Conservation (phyloP, 2,888 invertebrate species). For the Leptinotarsa juncta region DNA sequence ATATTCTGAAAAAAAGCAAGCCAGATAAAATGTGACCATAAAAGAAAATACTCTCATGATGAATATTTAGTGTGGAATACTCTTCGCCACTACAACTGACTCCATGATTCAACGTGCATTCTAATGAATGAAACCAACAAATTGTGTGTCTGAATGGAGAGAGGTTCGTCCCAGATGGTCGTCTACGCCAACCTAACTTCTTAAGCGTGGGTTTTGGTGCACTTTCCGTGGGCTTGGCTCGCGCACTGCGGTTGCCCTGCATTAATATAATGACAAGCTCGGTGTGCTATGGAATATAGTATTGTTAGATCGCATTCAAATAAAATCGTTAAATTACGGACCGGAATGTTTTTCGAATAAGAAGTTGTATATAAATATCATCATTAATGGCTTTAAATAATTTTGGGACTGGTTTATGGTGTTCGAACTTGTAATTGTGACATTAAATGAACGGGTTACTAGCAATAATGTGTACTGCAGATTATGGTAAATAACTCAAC, state of each 20-base stretch:
- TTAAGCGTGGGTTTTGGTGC: slow-evolving; percentile 37
- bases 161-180: slow-evolving; percentile 39
- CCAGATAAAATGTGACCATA: too few species aligned
- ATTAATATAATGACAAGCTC: slow-evolving; percentile 22
- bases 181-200: slow-evolving; percentile 39
- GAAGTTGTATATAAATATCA: slow-evolving; percentile 20
- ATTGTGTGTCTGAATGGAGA: slow-evolving; percentile 40
- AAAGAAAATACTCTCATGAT: slow-evolving; percentile 9
- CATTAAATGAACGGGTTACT: slow-evolving; percentile 33
- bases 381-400: slow-evolving; percentile 34
- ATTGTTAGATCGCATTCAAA: slow-evolving; percentile 19
- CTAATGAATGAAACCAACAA: slow-evolving; percentile 41
- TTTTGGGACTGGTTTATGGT: slow-evolving; percentile 37
- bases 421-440: slow-evolving; percentile 38
- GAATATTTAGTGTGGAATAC: slow-evolving; percentile 35
- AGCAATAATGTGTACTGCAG: slow-evolving; percentile 36
- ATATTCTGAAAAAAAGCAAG: too few species aligned
- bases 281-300: slow-evolving; percentile 20
- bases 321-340: slow-evolving; percentile 14
- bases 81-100: neutral
- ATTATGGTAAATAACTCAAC: slow-evolving; percentile 11
- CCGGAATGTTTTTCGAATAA: neutral
- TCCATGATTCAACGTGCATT: slow-evolving; percentile 22
- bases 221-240: slow-evolving; percentile 41
- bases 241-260: slow-evolving; percentile 37